Conservation (phyloP, 2,888 invertebrate species). For the Gastrophysa polygoni region DNA sequence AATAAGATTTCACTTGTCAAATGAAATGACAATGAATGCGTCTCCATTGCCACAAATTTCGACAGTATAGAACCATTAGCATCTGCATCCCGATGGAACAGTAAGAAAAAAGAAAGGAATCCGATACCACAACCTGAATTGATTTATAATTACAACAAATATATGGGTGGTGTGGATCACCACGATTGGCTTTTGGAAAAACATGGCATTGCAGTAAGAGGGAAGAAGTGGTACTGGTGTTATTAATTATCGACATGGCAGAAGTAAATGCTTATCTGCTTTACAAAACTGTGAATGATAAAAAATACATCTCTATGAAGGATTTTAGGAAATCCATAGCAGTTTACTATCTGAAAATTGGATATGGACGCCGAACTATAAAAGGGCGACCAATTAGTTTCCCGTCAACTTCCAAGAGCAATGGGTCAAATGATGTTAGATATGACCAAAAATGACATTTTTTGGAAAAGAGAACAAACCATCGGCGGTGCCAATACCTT, state of each 20-base stretch:
- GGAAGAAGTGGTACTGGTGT: conserved; percentile 38
- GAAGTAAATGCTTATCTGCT: conserved; percentile 29
- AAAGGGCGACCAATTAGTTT: conserved; percentile 26
- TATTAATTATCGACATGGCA: conserved; percentile 24
- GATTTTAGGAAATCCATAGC: conserved; percentile 31
- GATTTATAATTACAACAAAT: conserved; percentile 26
- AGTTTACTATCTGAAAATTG: conserved; percentile 32
- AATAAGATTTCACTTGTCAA: too few species aligned
- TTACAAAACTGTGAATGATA: conserved; percentile 23
- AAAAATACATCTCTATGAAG: conserved; percentile 23
- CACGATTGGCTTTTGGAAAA: conserved; percentile 38
- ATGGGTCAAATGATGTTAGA: too few species aligned
- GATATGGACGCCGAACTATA: conserved; percentile 24
- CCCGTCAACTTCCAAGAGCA: too few species aligned
- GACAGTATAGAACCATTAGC: too few species aligned
- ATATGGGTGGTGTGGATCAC: conserved; percentile 35
- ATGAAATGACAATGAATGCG: too few species aligned
- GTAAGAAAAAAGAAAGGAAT: conserved; percentile 8
- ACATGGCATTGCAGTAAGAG: conserved; percentile 29
- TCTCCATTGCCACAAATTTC: too few species aligned
- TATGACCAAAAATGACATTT: too few species aligned
- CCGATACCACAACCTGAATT: conserved; percentile 22
- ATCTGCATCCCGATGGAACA: too few species aligned
- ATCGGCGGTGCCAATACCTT: too few species aligned
- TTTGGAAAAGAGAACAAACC: too few species aligned